phyloP scores from a whole-genome alignment of 2,113 vertebrate species.

The Gallinago jamesoni region DNA sequence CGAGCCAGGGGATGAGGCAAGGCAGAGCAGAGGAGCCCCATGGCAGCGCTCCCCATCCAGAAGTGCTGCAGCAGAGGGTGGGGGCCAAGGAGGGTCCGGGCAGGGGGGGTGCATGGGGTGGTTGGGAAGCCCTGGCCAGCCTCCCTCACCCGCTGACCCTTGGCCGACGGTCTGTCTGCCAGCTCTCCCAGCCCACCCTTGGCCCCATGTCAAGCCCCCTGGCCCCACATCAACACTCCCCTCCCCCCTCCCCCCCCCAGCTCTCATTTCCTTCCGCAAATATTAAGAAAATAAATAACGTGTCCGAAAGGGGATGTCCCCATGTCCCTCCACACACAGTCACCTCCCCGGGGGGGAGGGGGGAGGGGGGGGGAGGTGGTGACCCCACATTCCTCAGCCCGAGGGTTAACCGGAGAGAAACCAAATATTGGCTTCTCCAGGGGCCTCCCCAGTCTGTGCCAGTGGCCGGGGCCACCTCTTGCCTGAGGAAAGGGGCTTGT shows the following conservation, averaged over 20 bases:
- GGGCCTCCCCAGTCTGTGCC: not conserved
- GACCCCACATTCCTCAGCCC: constrained; percentile 55
- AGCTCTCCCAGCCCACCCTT: not conserved
- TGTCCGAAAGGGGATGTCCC: not conserved
- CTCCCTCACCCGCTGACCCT: not conserved
- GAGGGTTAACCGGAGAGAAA: constrained; percentile 57
- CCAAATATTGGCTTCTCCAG: constrained; percentile 46
- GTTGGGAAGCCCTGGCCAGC: not conserved
- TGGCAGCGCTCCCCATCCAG: not conserved
- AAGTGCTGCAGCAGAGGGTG: not conserved
- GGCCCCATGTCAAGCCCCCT: not conserved
- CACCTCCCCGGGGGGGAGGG: not conserved
- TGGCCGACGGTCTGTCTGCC: fast-evolving
- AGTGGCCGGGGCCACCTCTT: not conserved
- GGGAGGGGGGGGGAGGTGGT: constrained; percentile 39
- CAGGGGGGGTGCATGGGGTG: fast-evolving
- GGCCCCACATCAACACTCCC: no score
- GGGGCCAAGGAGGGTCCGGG: not conserved
- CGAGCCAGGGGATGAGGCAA: not conserved
- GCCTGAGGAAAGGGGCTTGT: fast-evolving
- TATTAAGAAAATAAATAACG: constrained; percentile 38
- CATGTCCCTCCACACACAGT: not conserved
- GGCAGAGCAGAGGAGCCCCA: not conserved
- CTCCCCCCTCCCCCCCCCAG: not conserved
- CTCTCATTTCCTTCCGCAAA: constrained; percentile 60